Conservation (phyloP, 2,888 invertebrate genomes). For the Pandemis heparana region DNA sequence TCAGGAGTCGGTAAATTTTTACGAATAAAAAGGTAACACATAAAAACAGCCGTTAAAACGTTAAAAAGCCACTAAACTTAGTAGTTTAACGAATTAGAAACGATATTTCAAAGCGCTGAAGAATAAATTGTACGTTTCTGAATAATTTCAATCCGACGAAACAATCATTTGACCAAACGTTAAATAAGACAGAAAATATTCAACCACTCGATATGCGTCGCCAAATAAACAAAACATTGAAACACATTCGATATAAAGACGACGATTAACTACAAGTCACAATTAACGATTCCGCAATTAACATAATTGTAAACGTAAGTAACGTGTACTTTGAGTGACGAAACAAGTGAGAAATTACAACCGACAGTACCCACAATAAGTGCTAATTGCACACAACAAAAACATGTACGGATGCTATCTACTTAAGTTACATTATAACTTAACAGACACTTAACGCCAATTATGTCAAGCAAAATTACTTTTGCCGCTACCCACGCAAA, state of each 20-base stretch:
- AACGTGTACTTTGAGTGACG: constrained; percentile 54
- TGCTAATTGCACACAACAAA: constrained; percentile 73
- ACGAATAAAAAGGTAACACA: no score
- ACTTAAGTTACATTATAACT: constrained; percentile 79
- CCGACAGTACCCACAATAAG: constrained; percentile 63
- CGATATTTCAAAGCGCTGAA: no score
- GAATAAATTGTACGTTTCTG: no score
- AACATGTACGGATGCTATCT: constrained; percentile 73
- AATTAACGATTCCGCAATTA: constrained; percentile 59
- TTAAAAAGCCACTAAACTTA: no score
- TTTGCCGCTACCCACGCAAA: constrained; percentile 40
- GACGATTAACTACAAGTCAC: constrained; percentile 23
- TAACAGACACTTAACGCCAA: constrained; percentile 82
- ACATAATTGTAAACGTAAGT: constrained; percentile 59
- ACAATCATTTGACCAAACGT: no score
- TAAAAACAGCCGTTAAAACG: no score
- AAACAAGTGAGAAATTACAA: constrained; percentile 67
- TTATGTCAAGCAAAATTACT: constrained; percentile 61
- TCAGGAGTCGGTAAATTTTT: no score
- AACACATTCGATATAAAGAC: constrained; percentile 16
- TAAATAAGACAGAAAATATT: no score
- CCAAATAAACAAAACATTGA: constrained; percentile 15
- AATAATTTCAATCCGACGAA: no score
- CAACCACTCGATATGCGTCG: neutral
- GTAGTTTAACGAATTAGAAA: no score